Evolutionary conservation across 2,113 vertebrate genomes (phyloP).

Genomic region (Crypturellus undulatus): DNA sequence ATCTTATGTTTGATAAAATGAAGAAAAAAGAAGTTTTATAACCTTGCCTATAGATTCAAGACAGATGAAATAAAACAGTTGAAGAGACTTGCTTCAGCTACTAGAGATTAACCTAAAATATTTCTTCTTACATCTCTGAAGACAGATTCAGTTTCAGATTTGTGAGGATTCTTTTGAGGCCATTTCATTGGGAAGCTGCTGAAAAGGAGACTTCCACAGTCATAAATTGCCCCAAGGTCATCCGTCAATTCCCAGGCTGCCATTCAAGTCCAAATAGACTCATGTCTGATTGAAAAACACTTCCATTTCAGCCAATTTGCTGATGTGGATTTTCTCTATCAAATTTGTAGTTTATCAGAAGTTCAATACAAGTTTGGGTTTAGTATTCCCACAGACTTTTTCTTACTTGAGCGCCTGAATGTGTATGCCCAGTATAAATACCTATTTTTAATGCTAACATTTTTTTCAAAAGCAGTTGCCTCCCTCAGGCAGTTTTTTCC

Average conservation of each 20-base stretch:
- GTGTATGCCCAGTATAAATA: background rate
- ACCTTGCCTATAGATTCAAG: background rate
- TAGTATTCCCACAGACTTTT: background rate
- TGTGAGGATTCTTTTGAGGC: background rate
- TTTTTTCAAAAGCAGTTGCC: background rate
- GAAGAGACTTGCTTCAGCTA: conserved; percentile 39
- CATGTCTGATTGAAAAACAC: background rate
- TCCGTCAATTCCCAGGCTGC: background rate
- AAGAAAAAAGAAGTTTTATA: background rate
- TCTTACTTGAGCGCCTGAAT: background rate
- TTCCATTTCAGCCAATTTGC: background rate
- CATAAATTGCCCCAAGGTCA: background rate
- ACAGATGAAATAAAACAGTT: conserved; percentile 10
- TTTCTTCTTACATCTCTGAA: background rate
- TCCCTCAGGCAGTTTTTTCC: background rate
- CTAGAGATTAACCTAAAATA: conserved; percentile 41
- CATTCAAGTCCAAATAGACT: background rate
- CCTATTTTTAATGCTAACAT: background rate
- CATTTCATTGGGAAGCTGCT: background rate
- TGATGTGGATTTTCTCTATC: background rate
- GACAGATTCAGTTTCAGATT: background rate
- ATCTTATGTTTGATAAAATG: background rate
- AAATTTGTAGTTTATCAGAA: background rate
- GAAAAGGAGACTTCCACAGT: background rate
- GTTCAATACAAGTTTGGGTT: background rate